phyloP scores from a whole-genome alignment of 2,888 invertebrate species.

The Arctia plantaginis region DNA sequence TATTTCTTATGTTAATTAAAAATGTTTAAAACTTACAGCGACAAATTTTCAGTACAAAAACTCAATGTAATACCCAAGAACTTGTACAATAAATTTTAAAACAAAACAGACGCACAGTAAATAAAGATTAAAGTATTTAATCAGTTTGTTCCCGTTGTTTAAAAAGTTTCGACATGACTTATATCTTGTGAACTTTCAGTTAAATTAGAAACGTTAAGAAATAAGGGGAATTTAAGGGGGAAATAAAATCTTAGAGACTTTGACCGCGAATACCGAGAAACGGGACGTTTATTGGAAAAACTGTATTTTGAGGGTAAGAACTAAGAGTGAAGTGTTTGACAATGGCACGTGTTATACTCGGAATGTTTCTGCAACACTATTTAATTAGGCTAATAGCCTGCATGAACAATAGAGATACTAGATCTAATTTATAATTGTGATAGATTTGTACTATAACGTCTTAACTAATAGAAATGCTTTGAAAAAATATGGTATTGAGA shows the following conservation, averaged over 20 bases:
- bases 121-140: slow-evolving; percentile 84
- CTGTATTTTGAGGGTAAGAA: slow-evolving; percentile 7
- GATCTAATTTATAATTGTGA: neutral
- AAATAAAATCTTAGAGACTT: slow-evolving; percentile 45
- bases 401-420: too few relatives aligned
- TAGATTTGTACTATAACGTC: neutral
- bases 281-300: slow-evolving; percentile 23
- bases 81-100: slow-evolving; percentile 77
- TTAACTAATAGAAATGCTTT: too few relatives aligned
- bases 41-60: slow-evolving; percentile 46
- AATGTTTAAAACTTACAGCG: slow-evolving; percentile 15
- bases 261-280: slow-evolving; percentile 38
- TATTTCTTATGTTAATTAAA: neutral
- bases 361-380: too few relatives aligned
- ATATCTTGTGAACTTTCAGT: slow-evolving; percentile 71
- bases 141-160: slow-evolving; percentile 74
- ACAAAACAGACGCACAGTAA: slow-evolving; percentile 79
- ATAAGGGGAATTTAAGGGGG: slow-evolving; percentile 42
- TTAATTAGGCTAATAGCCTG: too few relatives aligned
- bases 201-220: slow-evolving; percentile 51
- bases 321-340: neutral
- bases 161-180: slow-evolving; percentile 81
- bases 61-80: slow-evolving; percentile 70
- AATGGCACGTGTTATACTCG: neutral
- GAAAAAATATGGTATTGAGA: neutral